A percentile compares a stretch with the other conserved stretches of the same genome.
Conservation (phyloP, 2,113 vertebrate genomes). For the Noturus placidus region DNA sequence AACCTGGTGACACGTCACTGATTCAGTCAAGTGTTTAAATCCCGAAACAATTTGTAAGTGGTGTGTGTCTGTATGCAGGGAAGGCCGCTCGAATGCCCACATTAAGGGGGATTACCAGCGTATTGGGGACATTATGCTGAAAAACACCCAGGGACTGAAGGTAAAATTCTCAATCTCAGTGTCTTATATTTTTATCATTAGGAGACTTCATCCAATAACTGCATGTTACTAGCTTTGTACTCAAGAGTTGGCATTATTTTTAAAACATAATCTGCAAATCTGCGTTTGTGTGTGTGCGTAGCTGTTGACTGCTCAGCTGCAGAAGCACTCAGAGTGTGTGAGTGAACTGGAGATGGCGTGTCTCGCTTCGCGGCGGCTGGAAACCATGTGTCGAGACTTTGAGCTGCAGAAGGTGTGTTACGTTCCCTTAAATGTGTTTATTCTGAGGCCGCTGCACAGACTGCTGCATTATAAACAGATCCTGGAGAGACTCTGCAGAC, state of each 20-base stretch:
- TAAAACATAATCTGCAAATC: background rate
- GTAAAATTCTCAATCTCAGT: conserved; percentile 64
- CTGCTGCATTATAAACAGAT: conserved; percentile 97
- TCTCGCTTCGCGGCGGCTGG: conserved; percentile 79
- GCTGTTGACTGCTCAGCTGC: conserved; percentile 84
- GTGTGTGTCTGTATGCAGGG: conserved; percentile 76
- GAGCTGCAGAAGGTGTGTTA: conserved; percentile 98
- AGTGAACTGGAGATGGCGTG: conserved; percentile 83
- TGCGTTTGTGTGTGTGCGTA: conserved; percentile 55
- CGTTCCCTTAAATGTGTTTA: conserved; percentile 91
- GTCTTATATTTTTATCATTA: background rate
- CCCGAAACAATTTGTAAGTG: background rate
- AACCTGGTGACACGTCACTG: background rate
- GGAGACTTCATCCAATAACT: background rate
- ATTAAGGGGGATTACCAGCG: conserved; percentile 93
- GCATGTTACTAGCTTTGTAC: background rate
- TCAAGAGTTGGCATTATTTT: too few species aligned
- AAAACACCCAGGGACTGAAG: conserved; percentile 90
- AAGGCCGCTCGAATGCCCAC: conserved; percentile 92
- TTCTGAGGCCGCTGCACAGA: conserved; percentile 92
- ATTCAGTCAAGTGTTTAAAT: conserved; percentile 25
- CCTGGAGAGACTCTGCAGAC: conserved; percentile 93
- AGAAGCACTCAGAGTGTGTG: conserved; percentile 86
- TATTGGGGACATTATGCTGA: conserved; percentile 94
- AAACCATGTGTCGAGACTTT: conserved; percentile 88